These are phyloP conservation scores for Melanophora roralis DNA, from an alignment of 2,888 invertebrate genomes.

Conservation along the genomic window DNA sequence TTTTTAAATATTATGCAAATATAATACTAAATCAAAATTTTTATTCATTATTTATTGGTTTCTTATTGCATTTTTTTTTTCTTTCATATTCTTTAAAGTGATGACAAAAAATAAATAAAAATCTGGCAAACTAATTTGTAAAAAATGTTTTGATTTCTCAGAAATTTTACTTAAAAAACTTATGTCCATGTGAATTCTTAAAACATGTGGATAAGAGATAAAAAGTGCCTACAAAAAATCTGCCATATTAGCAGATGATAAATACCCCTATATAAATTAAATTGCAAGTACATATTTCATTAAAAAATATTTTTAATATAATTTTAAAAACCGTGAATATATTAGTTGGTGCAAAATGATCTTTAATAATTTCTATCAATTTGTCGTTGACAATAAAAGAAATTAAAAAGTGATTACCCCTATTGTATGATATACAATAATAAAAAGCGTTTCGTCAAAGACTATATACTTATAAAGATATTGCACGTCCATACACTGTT, in stretches of 20 bases:
- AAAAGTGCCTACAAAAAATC: slow-evolving; percentile 3
- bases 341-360: too few species aligned
- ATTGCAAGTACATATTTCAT: too few species aligned
- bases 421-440: too few species aligned
- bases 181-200: not conserved
- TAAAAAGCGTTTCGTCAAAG: too few species aligned
- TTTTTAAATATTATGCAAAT: slow-evolving; percentile 44
- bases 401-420: too few species aligned
- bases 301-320: too few species aligned
- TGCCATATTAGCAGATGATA: slow-evolving; percentile 51
- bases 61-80: slow-evolving; percentile 7
- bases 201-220: not conserved
- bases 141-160: slow-evolving; percentile 27
- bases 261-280: slow-evolving; percentile 25
- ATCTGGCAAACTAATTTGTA: slow-evolving; percentile 28
- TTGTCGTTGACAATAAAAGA: too few species aligned
- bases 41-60: slow-evolving; percentile 33
- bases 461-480: too few species aligned
- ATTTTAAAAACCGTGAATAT: too few species aligned
- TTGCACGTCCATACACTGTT: too few species aligned
- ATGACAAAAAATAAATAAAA: slow-evolving; percentile 37
- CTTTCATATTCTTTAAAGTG: not conserved
- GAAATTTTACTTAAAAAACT: slow-evolving; percentile 5
- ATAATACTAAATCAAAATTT: slow-evolving; percentile 52
- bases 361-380: too few species aligned